A percentile compares a stretch with the other conserved stretches of the same genome.
These are phyloP conservation scores for Anseranas semipalmata DNA, from an alignment of 2,113 vertebrate species.

Conservation along the genomic window DNA sequence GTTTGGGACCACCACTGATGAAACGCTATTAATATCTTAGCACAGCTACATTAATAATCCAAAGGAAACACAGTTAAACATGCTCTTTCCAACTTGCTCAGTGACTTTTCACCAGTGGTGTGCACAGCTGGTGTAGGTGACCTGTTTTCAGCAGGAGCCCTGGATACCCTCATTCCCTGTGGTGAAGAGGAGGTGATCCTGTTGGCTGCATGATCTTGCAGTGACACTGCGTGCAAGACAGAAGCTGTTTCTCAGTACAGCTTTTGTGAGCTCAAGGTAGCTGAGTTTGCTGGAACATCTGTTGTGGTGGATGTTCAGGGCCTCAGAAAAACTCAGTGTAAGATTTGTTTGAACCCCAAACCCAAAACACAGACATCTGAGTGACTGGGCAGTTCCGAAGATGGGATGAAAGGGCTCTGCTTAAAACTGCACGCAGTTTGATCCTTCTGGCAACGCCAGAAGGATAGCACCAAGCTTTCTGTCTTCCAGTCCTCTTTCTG, in stretches of 20 bases:
- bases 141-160: slow-evolving; percentile 30
- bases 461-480: background rate
- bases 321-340: background rate
- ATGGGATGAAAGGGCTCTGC: background rate
- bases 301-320: background rate
- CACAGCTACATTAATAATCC: slow-evolving; percentile 70
- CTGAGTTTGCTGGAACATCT: background rate
- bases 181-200: background rate
- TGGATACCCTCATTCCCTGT: background rate
- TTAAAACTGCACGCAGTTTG: background rate
- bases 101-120: slow-evolving; percentile 7
- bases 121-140: slow-evolving; percentile 41
- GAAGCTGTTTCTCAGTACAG: background rate
- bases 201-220: slow-evolving; percentile 3
- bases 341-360: background rate
- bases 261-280: background rate
- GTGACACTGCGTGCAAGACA: background rate
- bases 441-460: background rate
- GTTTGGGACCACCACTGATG: slow-evolving; percentile 57
- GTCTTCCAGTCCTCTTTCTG: background rate
- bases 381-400: background rate
- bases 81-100: slow-evolving; percentile 24
- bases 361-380: background rate
- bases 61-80: slow-evolving; percentile 64
- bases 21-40: slow-evolving; percentile 72